Conservation (phyloP, 1,140 invertebrate species). For the Battus philenor region DNA sequence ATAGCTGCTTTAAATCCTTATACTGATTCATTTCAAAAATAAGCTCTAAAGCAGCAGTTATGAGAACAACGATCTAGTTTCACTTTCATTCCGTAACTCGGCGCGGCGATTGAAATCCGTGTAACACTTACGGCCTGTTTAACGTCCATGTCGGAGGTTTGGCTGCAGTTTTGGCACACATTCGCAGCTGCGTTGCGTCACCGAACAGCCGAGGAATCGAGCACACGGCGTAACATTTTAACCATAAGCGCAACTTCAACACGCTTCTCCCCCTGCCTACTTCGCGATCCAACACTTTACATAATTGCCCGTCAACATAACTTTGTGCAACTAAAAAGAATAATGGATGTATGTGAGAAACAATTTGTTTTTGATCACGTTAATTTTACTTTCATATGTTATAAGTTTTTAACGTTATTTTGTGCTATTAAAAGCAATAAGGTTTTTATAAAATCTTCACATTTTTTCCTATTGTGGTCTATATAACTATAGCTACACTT, state of each 20-base stretch:
- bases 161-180: conserved; percentile 72
- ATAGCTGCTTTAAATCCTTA: no score
- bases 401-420: no score
- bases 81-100: conserved; percentile 8
- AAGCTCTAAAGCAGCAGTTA: no score
- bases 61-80: conserved; percentile 7
- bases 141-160: conserved; percentile 40
- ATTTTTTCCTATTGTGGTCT: no score
- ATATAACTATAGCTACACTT: no score
- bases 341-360: no score
- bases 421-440: no score
- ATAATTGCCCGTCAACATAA: conserved; percentile 70
- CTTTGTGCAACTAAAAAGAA: no score
- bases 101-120: not conserved
- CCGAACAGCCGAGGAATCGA: conserved; percentile 39
- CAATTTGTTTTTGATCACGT: no score
- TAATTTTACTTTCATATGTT: no score
- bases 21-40: no score
- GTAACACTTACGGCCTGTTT: conserved; percentile 30
- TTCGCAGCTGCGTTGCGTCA: conserved; percentile 60
- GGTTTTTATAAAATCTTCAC: no score
- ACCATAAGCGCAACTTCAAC: conserved; percentile 48
- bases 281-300: conserved; percentile 57
- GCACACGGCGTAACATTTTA: conserved; percentile 70
- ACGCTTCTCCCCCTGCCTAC: conserved; percentile 38